Evolutionary conservation across 2,797 vertebrate species (phyloP).

Genomic region (Chaenodraco wilsoni): DNA sequence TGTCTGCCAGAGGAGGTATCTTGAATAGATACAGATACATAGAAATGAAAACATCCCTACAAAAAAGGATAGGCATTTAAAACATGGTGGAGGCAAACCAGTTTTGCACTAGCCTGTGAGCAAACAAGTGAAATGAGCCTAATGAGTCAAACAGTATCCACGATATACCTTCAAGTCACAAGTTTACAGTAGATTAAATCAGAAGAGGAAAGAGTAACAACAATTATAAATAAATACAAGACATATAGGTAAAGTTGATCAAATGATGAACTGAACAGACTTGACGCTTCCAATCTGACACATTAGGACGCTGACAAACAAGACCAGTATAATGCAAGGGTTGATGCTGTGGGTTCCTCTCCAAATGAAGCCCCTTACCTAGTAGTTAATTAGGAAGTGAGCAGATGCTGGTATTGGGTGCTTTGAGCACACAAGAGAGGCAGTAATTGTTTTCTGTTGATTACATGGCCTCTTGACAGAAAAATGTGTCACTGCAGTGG

Average conservation of each 20-base stretch:
- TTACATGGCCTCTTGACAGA: conserved; percentile 70
- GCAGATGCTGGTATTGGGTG: conserved; percentile 70
- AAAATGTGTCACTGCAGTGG: conserved; percentile 56
- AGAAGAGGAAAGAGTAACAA: neutral
- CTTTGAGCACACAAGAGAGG: conserved; percentile 55
- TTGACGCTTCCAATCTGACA: conserved; percentile 40
- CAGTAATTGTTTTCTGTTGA: conserved; percentile 76
- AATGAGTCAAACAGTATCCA: neutral
- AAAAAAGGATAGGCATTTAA: conserved; percentile 36
- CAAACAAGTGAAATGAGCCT: neutral
- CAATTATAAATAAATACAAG: neutral
- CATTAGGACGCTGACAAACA: conserved; percentile 68
- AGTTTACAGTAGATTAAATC: neutral
- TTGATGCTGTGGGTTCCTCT: conserved; percentile 66
- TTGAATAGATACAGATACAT: conserved; percentile 12
- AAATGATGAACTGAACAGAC: conserved; percentile 37
- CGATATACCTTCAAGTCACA: conserved; percentile 12
- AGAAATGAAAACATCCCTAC: conserved; percentile 20
- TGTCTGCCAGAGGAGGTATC: conserved; percentile 39
- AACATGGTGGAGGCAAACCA: conserved; percentile 7
- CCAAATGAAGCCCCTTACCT: conserved; percentile 68
- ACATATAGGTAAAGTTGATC: conserved; percentile 29
- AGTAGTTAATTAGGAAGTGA: conserved; percentile 76
- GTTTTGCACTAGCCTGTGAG: conserved; percentile 30
- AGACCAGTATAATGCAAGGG: conserved; percentile 57